phyloP scores from a whole-genome alignment of 2,113 vertebrate genomes.

The Heterotilapia buettikoferi region DNA sequence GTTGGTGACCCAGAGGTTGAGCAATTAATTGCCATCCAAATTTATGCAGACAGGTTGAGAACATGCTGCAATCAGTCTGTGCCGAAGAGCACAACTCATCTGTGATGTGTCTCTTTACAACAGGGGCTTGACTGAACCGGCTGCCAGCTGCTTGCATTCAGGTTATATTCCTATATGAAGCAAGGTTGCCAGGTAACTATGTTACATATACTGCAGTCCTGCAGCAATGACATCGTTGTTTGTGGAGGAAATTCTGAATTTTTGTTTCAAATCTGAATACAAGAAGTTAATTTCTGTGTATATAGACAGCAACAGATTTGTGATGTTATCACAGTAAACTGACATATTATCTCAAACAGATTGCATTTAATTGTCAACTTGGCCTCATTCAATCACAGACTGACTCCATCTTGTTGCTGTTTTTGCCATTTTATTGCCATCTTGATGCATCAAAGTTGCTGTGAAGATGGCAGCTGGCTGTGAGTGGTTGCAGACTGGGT shows the following conservation, averaged over 20 bases:
- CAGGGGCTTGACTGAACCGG: not conserved
- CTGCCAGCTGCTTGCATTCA: not conserved
- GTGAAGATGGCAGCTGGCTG: not conserved
- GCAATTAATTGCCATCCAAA: not conserved
- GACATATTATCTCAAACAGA: not conserved
- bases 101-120: not conserved
- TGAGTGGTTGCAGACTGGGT: not conserved
- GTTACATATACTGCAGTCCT: not conserved
- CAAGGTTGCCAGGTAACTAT: not conserved
- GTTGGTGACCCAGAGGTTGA: not conserved
- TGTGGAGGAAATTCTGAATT: not conserved
- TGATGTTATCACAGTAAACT: not conserved
- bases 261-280: not conserved
- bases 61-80: not conserved
- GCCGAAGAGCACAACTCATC: not conserved
- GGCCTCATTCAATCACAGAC: not conserved
- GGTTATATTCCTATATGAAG: not conserved
- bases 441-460: not conserved
- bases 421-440: not conserved
- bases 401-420: not conserved
- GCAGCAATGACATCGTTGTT: not conserved
- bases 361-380: not conserved
- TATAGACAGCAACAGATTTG: not conserved
- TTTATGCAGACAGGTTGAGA: not conserved
- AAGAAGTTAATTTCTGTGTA: not conserved